A percentile compares a stretch with the other conserved stretches of the same genome.
Evolutionary conservation across 2,797 vertebrate genomes (phyloP).

Genomic region (Catharus ustulatus): DNA sequence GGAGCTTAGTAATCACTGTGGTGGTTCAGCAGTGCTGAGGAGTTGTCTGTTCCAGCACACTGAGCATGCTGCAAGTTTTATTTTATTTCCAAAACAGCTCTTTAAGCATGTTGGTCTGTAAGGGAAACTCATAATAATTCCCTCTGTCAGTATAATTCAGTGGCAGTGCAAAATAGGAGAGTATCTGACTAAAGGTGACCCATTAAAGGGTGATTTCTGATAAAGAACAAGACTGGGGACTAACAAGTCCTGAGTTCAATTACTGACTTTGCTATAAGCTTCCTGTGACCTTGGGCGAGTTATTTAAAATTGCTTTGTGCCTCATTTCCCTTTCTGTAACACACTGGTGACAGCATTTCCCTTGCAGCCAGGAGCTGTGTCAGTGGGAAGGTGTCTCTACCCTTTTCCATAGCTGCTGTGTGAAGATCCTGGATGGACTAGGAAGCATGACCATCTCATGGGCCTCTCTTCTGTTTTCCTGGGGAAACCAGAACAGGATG

Average conservation of each 20-base stretch:
- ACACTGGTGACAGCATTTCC: slow-evolving; percentile 1
- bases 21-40: neutral
- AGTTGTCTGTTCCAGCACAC: neutral
- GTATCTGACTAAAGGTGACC: slow-evolving; percentile 16
- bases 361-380: slow-evolving; percentile 6
- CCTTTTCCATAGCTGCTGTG: neutral
- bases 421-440: neutral
- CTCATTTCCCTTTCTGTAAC: slow-evolving; percentile 40
- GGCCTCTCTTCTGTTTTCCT: neutral
- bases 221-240: neutral
- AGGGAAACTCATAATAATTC: neutral
- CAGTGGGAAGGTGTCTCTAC: neutral
- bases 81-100: slow-evolving; percentile 25
- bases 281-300: slow-evolving; percentile 5
- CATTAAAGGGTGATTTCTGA: neutral
- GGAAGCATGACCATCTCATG: neutral
- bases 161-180: neutral
- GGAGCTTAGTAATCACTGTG: neutral
- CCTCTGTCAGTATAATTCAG: neutral
- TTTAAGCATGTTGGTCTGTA: neutral
- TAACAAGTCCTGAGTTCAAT: neutral
- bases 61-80: neutral
- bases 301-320: slow-evolving; percentile 24
- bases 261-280: slow-evolving; percentile 12
- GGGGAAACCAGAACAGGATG: neutral